Percentiles rank a stretch among this genome's conserved stretches.
Evolutionary conservation across 2,888 invertebrate genomes (phyloP).

Genomic region (Cetonia aurata): DNA sequence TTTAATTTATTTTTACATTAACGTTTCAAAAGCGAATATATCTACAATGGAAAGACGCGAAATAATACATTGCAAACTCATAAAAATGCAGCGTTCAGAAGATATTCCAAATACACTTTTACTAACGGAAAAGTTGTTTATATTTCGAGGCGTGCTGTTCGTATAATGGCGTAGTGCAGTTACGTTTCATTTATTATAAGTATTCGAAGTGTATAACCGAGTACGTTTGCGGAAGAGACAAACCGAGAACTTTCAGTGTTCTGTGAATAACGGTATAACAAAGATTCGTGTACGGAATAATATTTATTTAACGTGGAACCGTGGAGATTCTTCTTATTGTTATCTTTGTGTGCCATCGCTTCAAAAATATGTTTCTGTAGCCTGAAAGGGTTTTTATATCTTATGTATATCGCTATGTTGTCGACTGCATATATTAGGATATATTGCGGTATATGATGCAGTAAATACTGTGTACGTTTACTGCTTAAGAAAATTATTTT

Average conservation of each 20-base stretch:
- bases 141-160: neutral
- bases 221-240: conserved; percentile 28
- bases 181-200: conserved; percentile 13
- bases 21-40: too few species aligned
- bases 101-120: conserved; percentile 16
- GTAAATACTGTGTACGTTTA: neutral
- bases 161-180: neutral
- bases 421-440: conserved; percentile 14
- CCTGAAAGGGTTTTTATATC: conserved; percentile 7
- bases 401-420: neutral
- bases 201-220: conserved; percentile 22
- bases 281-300: conserved; percentile 35
- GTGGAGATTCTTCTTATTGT: conserved; percentile 21
- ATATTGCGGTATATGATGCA: neutral
- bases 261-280: conserved; percentile 28
- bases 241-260: conserved; percentile 14
- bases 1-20: too few species aligned
- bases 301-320: conserved; percentile 25
- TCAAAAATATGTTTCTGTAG: conserved; percentile 1
- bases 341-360: conserved; percentile 30
- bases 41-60: too few species aligned
- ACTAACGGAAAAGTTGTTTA: conserved; percentile 9
- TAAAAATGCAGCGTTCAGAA: too few species aligned
- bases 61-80: too few species aligned
- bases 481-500: too few species aligned